Conservation (phyloP, 2,113 vertebrate genomes). For the Xenotilapia leptura region DNA sequence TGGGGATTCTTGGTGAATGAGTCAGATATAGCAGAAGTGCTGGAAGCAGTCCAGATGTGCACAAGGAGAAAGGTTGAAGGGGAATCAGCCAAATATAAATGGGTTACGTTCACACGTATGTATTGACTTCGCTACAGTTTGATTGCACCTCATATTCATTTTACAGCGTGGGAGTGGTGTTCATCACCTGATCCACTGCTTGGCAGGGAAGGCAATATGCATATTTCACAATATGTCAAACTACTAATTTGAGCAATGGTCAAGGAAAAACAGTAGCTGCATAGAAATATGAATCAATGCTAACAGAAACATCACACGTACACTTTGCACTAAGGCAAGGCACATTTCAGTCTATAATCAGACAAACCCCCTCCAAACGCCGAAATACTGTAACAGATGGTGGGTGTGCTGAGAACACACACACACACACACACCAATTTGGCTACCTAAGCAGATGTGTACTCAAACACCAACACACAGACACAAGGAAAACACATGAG, state of each 20-base stretch:
- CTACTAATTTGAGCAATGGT: neutral
- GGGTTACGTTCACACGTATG: neutral
- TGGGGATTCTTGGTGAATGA: neutral
- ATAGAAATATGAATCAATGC: neutral
- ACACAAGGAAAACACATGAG: slow-evolving; percentile 7
- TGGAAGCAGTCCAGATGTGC: neutral
- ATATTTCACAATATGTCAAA: neutral
- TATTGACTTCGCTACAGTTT: neutral
- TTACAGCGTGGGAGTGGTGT: neutral
- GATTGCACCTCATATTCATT: neutral
- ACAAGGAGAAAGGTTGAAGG: neutral
- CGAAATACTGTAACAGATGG: slow-evolving; percentile 52
- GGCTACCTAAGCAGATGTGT: slow-evolving; percentile 57
- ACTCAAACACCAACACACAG: slow-evolving; percentile 8
- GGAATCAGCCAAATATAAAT: neutral
- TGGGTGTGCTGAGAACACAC: slow-evolving; percentile 20
- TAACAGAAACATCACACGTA: neutral
- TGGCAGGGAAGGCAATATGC: neutral
- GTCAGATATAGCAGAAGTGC: neutral
- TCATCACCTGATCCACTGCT: neutral
- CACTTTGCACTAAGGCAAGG: slow-evolving; percentile 5
- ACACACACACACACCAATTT: neutral
- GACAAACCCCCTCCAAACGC: slow-evolving; percentile 2
- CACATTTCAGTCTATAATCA: slow-evolving; percentile 31
- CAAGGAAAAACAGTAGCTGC: neutral